Evolutionary conservation across 2,888 invertebrate genomes (phyloP), one percentile per base, ranked within the genome.

Genomic region (Odontocerum albicorne): DNA sequence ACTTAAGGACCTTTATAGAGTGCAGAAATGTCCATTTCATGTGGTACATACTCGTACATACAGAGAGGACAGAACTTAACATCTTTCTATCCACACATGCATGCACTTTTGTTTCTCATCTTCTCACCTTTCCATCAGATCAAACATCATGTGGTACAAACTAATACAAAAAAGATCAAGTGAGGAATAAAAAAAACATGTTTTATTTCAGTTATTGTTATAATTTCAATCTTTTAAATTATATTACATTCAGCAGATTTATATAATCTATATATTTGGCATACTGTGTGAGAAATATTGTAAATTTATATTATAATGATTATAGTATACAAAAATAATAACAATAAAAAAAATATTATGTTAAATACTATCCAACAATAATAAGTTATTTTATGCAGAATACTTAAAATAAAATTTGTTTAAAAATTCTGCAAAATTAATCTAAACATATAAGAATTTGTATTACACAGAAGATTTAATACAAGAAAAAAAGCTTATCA

Each of bases 191-290:
- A 27, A 7, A 27, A 4, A 27, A 27, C 4, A 27, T 27, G 10
- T 27, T 27, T 27, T 27, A 27, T 10, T 10, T 27, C 10, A 27
- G 10, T 27, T 27, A 7, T 27, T 27, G 4, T 44, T 44, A 31
- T 44, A 44, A 44, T 44, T 44, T 16, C 31, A 44, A 12, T 35
- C 7, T 8, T 35, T 35, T 35, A 10, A 35, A 46, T 53, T 53
- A 53, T 40, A 47, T 53, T 53, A 53, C 44, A 39, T 47, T 47
- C 44, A 47, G 53, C 46, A 53, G 33, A 46, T 55, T 42, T 36
- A 56, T 56, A 51, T 52, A 51, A 20, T 35, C 55, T 56, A 56
- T 56, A 50, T 56, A 45, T 56, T 56, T 56, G 56, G 56, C 56
- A 56, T 56, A 50, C 50, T 56, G 56, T 56, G 47, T 55, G 55